These are phyloP conservation scores for Aphodius sticticus DNA, from an alignment of 2,888 invertebrate genomes.

Conservation along the genomic window DNA sequence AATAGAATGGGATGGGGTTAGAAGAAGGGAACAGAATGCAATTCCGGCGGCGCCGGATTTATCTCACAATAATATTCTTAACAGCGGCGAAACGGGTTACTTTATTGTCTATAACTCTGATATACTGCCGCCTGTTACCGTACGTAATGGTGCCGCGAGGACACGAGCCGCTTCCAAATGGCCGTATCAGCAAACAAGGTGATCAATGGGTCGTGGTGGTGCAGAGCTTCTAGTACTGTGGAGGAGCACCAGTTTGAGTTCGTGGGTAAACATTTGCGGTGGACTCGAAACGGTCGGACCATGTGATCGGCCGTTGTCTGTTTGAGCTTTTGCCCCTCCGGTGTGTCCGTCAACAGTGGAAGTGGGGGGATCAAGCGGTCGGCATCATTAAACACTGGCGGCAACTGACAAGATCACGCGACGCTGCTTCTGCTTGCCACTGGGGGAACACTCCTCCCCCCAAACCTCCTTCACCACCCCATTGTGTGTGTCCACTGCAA, in stretches of 20 bases:
- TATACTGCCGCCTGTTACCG: background rate
- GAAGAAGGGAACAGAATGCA: background rate
- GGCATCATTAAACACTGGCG: slow-evolving; percentile 19
- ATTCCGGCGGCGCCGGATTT: background rate
- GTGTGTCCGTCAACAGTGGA: slow-evolving; percentile 17
- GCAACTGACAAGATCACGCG: background rate
- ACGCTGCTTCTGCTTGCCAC: background rate
- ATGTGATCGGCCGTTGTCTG: slow-evolving; percentile 12
- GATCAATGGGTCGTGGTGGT: slow-evolving; percentile 22
- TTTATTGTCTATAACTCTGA: slow-evolving; percentile 16
- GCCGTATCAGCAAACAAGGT: slow-evolving; percentile 26
- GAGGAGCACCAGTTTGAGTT: slow-evolving; percentile 24
- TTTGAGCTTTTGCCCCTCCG: slow-evolving; percentile 21
- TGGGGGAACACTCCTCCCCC: background rate
- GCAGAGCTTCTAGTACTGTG: slow-evolving; percentile 15
- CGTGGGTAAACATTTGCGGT: slow-evolving; percentile 27
- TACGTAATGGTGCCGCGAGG: slow-evolving; percentile 11
- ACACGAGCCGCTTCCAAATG: slow-evolving; percentile 22
- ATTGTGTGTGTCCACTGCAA: background rate
- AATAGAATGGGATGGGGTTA: background rate
- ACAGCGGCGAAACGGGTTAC: slow-evolving; percentile 5
- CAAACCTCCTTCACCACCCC: background rate
- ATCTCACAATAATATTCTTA: slow-evolving; percentile 19
- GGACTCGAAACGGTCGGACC: slow-evolving; percentile 20
- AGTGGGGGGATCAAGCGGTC: slow-evolving; percentile 4